phyloP scores from a whole-genome alignment of 2,113 vertebrate genomes.

The Anarhynchus alexandrinus region DNA sequence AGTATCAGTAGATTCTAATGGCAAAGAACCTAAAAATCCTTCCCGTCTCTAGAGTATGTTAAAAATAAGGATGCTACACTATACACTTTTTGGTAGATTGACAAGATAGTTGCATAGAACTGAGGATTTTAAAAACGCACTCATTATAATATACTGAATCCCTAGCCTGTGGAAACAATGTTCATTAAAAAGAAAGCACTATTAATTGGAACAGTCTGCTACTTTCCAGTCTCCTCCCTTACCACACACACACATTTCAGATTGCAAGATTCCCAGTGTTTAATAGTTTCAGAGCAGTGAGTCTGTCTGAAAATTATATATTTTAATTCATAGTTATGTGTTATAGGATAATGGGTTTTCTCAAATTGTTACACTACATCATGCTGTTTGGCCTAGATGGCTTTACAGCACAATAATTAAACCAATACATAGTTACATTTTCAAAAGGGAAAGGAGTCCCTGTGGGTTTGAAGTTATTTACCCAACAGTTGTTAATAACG shows the following conservation, averaged over 20 bases:
- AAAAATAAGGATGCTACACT: not conserved
- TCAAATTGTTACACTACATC: slow-evolving; percentile 25
- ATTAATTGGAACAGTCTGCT: slow-evolving; percentile 54
- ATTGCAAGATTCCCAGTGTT: not conserved
- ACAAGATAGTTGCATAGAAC: not conserved
- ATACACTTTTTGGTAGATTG: not conserved
- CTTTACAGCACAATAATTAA: slow-evolving; percentile 45
- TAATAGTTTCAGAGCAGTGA: slow-evolving; percentile 8
- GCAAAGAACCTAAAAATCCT: not conserved
- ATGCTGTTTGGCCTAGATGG: slow-evolving; percentile 39
- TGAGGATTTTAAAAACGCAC: not conserved
- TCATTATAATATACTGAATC: not conserved
- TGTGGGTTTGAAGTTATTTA: slow-evolving; percentile 51
- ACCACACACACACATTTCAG: slow-evolving; percentile 54
- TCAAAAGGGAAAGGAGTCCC: slow-evolving; percentile 51
- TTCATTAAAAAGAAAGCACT: slow-evolving; percentile 32
- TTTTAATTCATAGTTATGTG: slow-evolving; percentile 23
- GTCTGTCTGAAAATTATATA: slow-evolving; percentile 27
- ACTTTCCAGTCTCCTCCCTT: slow-evolving; percentile 51
- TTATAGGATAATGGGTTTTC: slow-evolving; percentile 44
- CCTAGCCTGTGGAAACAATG: not conserved
- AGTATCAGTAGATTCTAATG: not conserved
- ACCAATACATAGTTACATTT: slow-evolving; percentile 28
- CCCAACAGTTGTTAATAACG: slow-evolving; percentile 41
- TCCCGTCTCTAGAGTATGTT: not conserved